A percentile compares a stretch with the other conserved stretches of the same genome.
phyloP scores from a whole-genome alignment of 2,797 vertebrate genomes.

The Varecia variegata region DNA sequence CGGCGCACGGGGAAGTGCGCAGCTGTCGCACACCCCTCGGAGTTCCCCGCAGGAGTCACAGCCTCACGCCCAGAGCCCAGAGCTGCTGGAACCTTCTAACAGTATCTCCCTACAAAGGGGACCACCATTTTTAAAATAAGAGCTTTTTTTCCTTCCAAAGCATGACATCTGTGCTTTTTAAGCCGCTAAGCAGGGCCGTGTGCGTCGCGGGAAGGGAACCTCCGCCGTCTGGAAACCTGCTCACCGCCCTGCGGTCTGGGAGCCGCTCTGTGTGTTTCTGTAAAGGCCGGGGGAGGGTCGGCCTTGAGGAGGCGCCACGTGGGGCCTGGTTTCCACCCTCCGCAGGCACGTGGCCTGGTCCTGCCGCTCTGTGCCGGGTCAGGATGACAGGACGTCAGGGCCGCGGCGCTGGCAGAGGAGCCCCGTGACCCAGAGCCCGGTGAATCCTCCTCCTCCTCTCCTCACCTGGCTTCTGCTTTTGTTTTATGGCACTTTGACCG shows the following conservation, averaged over 20 bases:
- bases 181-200: neutral
- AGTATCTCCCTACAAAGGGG: neutral
- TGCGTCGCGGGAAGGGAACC: accelerated
- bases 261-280: accelerated
- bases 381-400: accelerated
- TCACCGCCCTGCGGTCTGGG: accelerated
- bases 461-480: accelerated
- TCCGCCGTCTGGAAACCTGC: accelerated
- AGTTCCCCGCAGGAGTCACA: accelerated
- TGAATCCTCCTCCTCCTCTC: accelerated
- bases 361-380: accelerated
- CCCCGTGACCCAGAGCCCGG: accelerated
- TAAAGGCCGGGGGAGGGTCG: accelerated
- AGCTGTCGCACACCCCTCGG: accelerated
- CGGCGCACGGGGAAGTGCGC: accelerated
- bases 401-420: accelerated
- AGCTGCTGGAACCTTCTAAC: accelerated
- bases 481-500: accelerated
- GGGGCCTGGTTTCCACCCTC: neutral
- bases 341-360: accelerated
- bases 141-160: neutral
- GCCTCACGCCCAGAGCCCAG: accelerated
- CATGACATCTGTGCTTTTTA: neutral
- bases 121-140: neutral
- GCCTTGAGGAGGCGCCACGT: accelerated